Evolutionary conservation across 2,113 vertebrate species (phyloP), one percentile per base, ranked within the genome.

Genomic region (Gambusia affinis): DNA sequence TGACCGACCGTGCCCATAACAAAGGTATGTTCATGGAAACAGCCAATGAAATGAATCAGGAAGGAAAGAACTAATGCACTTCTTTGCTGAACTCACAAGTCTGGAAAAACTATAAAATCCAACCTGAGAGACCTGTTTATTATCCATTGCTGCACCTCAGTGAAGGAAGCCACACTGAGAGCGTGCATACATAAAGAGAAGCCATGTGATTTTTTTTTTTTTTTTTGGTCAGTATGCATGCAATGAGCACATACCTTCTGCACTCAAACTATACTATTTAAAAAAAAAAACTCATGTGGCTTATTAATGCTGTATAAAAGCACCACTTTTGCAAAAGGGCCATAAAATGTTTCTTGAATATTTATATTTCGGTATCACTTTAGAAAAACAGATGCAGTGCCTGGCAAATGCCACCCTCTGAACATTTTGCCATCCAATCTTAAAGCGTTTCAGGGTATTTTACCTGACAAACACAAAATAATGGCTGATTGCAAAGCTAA

Each of bases 51-150:
- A 83, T 81, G 76, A 90, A 83, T 72, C 72, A 60, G 80, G 35
- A 60, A 83, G 85, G 79, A 89, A 89, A 89, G 72, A 90, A 79
- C 76, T 78, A 80, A 80, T 91, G 86, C 79, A 81, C 87, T 88
- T 91, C 70, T 88, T 84, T 80, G 85, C 80, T 79, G 72, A 85
- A 92, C 91, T 92, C 90, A 90, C 88, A 88, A 87, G 89, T 83
- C 81, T 89, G 87, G 91, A 91, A 94, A 92, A 91, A 82, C 84
- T 61, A 90, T 93, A 92, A 93, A 93, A 81, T 57, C 33, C 72
- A 75, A 11, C 70, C 91, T 65, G 82, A 60, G 72, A 86, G 82
- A 88, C 86, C 87, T 90, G 91, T 91, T 94, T 91, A 92, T 85
- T 65, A 88, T 92, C 90, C 93, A 82, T 88, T 83, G 89, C 85